A percentile compares a stretch with the other conserved stretches of the same genome.
phyloP scores from a whole-genome alignment of 2,888 invertebrate species.

The Eristalinus sepulchralis region DNA sequence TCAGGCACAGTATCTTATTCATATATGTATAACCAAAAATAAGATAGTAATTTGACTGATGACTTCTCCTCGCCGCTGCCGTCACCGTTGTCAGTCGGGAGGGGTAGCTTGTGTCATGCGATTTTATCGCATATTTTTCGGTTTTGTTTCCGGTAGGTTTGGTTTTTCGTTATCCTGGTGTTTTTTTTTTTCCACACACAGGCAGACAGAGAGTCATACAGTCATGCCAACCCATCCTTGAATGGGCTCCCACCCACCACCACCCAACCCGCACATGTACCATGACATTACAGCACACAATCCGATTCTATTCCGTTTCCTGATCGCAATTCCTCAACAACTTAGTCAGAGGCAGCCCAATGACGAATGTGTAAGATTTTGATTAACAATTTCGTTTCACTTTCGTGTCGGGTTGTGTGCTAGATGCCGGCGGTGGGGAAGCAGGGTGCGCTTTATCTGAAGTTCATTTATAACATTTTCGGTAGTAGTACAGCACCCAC shows the following conservation, averaged over 20 bases:
- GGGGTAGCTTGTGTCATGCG: constrained; percentile 72
- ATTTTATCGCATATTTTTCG: constrained; percentile 72
- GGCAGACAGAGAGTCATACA: not conserved
- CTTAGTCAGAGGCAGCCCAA: constrained; percentile 43
- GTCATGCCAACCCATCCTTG: constrained; percentile 22
- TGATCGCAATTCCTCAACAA: constrained; percentile 41
- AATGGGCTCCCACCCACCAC: not conserved
- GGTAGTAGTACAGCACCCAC: not conserved
- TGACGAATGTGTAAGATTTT: constrained; percentile 71
- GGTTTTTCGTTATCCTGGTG: constrained; percentile 64
- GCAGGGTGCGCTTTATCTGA: constrained; percentile 54
- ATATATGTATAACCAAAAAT: constrained; percentile 64
- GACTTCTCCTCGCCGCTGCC: constrained; percentile 64
- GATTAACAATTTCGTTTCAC: constrained; percentile 67
- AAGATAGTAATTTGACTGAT: constrained; percentile 73
- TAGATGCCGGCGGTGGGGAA: not conserved
- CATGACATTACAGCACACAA: constrained; percentile 42
- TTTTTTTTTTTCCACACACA: not conserved
- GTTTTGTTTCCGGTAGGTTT: constrained; percentile 71
- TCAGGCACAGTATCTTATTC: constrained; percentile 31
- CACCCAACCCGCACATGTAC: not conserved
- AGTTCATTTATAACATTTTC: constrained; percentile 68
- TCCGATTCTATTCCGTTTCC: constrained; percentile 70
- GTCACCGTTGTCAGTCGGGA: constrained; percentile 14
- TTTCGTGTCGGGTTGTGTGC: constrained; percentile 14